A percentile compares a stretch with the other conserved stretches of the same genome.
Evolutionary conservation across 2,113 vertebrate species (phyloP).

Genomic region (Tachysurus vachellii): DNA sequence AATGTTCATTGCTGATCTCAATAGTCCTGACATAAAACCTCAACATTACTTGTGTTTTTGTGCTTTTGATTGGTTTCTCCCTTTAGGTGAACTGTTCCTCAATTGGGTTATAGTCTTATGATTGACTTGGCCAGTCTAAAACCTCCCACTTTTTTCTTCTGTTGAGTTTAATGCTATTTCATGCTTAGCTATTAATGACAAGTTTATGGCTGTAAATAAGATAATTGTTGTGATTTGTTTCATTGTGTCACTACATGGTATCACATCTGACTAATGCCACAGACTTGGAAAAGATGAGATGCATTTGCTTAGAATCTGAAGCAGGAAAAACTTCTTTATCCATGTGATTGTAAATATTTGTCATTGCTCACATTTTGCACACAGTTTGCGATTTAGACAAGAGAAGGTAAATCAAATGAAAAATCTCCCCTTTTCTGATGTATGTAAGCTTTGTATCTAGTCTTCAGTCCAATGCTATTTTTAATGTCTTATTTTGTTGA

Average conservation of each 20-base stretch:
- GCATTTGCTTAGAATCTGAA: not conserved
- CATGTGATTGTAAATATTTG: not conserved
- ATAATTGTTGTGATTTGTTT: not conserved
- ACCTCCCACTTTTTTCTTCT: not conserved
- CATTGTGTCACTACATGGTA: not conserved
- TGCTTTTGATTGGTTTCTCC: not conserved
- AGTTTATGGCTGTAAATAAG: not conserved
- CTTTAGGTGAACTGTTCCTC: not conserved
- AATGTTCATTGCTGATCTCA: not conserved
- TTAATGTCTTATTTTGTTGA: slow-evolving; percentile 42
- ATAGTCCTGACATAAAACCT: not conserved
- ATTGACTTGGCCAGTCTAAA: not conserved
- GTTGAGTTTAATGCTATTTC: not conserved
- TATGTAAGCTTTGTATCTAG: not conserved
- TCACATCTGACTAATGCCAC: not conserved
- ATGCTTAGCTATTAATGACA: not conserved
- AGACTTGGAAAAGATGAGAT: not conserved
- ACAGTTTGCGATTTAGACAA: not conserved
- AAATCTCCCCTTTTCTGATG: not conserved
- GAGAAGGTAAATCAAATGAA: not conserved
- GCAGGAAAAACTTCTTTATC: not conserved
- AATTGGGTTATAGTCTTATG: not conserved
- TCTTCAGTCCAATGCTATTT: slow-evolving; percentile 26
- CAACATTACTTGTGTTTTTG: not conserved
- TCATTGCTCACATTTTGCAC: not conserved